Base-by-base conservation (phyloP, 2,113 vertebrate species). In the Bungarus multicinctus region DNA sequence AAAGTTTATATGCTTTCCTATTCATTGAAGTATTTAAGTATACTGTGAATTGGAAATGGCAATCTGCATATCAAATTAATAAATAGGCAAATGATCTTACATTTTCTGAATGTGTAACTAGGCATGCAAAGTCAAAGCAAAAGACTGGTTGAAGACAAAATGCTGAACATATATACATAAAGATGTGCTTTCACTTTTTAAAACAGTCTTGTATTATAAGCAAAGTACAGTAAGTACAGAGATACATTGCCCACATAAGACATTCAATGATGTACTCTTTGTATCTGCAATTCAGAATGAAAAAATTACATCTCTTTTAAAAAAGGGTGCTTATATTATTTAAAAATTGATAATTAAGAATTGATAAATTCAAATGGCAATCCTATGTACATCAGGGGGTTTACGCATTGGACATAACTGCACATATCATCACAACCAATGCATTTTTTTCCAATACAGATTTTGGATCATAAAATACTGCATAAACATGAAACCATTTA, bases 1-100 rank as follows among this genome's bases (percentile, higher is more conserved):
- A 10, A 93, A 96, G 39, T 53, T 5, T 23, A 64, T 88, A 93
- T 91, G 54, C 81, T 93, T 95, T 88, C 81, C 92, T 94, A 43
- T 94, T 69, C 69, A 92, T 74, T 53, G 92, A 93, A 0, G 0
- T 47, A 69, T 94, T 94, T 93, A 10, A 87, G 54, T 94, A 92
- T 95, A 91, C 54, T 57, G 88, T 4, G 12, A 27, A 45, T 94
- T 85, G 88, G 52, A 93, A 92, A 2, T 34, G 16, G 7, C 27
- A 94, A 93, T 16, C 23, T 92, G 22, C 34, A 93, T 94, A 90
- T 60, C 90, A 2, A 95, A 92, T 91, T 50, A 53, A 94, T 64
- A 20, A 92, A 9, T 69, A 64, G 11, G 60, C 4, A n/a, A 69
- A 69, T 64, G 27, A 64, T 69, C 60, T 69, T 57, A 92, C 30